Conservation (phyloP, 1,140 invertebrate genomes). For the Nomia melanderi region DNA sequence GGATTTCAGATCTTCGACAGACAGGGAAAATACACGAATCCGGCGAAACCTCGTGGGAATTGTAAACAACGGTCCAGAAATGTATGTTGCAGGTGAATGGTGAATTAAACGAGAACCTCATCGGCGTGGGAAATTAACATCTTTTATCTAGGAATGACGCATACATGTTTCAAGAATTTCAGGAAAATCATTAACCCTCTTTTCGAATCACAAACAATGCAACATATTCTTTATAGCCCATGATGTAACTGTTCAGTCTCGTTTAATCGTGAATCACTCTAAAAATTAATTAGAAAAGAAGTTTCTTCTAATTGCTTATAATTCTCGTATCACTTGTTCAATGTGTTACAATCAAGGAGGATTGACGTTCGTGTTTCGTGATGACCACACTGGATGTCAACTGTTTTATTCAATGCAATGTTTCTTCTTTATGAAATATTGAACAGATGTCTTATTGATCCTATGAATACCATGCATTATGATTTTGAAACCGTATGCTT, state of each 20-base stretch:
- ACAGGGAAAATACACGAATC: not conserved
- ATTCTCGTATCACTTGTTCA: too few relatives aligned
- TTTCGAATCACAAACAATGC: not conserved
- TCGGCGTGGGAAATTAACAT: not conserved
- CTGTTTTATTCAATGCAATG: too few relatives aligned
- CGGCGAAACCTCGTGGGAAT: not conserved
- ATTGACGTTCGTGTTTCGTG: too few relatives aligned
- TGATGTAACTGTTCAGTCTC: not conserved
- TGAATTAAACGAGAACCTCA: slow-evolving; percentile 6
- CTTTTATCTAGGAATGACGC: not conserved
- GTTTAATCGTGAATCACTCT: not conserved
- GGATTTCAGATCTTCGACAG: not conserved
- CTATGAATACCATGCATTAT: too few relatives aligned
- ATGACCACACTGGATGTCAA: too few relatives aligned
- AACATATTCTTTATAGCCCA: not conserved
- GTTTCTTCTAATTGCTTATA: too few relatives aligned
- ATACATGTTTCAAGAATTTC: not conserved
- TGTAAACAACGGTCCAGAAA: not conserved
- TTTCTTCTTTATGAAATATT: too few relatives aligned
- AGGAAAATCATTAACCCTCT: not conserved
- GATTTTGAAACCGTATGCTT: too few relatives aligned
- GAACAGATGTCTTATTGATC: too few relatives aligned
- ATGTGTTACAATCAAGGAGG: too few relatives aligned
- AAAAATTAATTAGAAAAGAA: not conserved
- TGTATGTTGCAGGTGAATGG: not conserved